A percentile compares a stretch with the other conserved stretches of the same genome.
Conservation (phyloP, 2,888 invertebrate genomes). For the Ectemnius lituratus region DNA sequence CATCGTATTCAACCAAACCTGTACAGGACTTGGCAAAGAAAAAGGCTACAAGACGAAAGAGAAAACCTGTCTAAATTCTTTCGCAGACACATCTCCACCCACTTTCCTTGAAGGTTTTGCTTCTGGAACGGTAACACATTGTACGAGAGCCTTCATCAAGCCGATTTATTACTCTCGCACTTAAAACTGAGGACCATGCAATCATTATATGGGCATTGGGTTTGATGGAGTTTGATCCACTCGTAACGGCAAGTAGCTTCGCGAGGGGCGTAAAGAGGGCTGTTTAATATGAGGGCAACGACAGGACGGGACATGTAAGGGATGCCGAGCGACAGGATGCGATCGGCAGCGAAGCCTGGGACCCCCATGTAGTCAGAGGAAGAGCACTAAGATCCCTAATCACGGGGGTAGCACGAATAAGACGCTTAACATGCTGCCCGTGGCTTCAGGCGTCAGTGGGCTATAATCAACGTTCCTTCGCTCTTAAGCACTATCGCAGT, state of each 20-base stretch:
- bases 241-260: too few species aligned
- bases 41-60: not conserved
- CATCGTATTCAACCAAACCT: constrained; percentile 35
- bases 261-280: too few species aligned
- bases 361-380: constrained; percentile 29
- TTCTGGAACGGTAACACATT: too few species aligned
- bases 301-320: constrained; percentile 12
- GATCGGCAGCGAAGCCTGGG: constrained; percentile 16
- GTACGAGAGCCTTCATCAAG: too few species aligned
- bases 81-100: not conserved
- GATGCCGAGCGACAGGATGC: constrained; percentile 31
- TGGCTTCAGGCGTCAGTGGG: constrained; percentile 64
- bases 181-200: too few species aligned
- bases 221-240: too few species aligned
- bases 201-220: too few species aligned
- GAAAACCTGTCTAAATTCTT: constrained; percentile 15
- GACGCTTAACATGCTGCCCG: constrained; percentile 64
- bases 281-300: constrained; percentile 14
- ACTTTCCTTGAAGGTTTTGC: too few species aligned
- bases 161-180: too few species aligned
- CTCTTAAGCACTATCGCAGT: constrained; percentile 53
- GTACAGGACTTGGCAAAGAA: constrained; percentile 19
- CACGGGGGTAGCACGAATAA: constrained; percentile 48
- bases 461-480: constrained; percentile 70
- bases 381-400: constrained; percentile 42